These are phyloP conservation scores for Diorhabda elongata DNA, from an alignment of 1,140 invertebrate genomes.

Conservation along the genomic window DNA sequence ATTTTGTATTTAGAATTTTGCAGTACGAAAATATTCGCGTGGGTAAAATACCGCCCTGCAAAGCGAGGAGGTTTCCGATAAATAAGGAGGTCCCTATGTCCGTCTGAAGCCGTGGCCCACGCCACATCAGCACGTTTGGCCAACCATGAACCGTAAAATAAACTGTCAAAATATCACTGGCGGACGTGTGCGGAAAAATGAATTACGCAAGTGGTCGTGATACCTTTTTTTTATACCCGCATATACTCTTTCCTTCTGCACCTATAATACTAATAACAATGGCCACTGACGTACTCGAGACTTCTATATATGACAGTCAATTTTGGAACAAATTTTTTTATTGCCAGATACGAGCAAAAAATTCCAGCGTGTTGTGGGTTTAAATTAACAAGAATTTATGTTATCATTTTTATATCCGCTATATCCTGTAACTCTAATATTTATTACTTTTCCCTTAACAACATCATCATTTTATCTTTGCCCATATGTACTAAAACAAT, in stretches of 20 bases:
- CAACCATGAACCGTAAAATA: slow-evolving; percentile 2
- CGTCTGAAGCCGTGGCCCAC: slow-evolving; percentile 1
- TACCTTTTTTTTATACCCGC: background rate
- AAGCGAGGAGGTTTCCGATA: background rate
- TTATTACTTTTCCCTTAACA: too few species aligned
- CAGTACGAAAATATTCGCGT: too few species aligned
- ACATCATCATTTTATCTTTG: too few species aligned
- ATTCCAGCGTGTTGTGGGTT: too few species aligned
- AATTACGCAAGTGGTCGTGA: background rate
- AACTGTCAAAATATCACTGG: background rate
- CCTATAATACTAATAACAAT: background rate
- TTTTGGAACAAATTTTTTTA: background rate
- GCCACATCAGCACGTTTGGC: background rate
- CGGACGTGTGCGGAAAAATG: slow-evolving; percentile 1
- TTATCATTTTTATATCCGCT: too few species aligned
- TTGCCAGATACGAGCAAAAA: too few species aligned
- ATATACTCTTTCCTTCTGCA: background rate
- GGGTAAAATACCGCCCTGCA: background rate
- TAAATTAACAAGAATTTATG: too few species aligned
- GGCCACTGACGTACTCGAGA: background rate
- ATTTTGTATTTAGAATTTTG: too few species aligned
- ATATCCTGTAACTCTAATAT: too few species aligned
- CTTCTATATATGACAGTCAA: background rate
- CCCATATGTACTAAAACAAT: too few species aligned
- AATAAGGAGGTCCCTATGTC: background rate